Base-by-base conservation (phyloP, 2,797 vertebrate genomes). In the Mus minutoides region DNA sequence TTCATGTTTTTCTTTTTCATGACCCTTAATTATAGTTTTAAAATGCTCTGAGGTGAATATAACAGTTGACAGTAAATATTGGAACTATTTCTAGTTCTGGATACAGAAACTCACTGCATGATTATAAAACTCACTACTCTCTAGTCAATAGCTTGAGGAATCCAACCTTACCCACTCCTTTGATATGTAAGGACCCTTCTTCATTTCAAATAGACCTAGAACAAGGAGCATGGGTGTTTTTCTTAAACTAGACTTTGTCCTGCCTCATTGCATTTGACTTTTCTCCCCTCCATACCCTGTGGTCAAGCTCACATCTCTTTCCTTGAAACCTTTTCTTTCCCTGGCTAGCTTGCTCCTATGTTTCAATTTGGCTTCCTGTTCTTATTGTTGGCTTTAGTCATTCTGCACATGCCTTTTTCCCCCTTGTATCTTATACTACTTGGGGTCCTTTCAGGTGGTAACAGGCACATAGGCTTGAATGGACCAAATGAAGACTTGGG, bases 331-430 rank as follows among this genome's bases (percentile, higher is more conserved):
- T 85, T 73, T 58, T 90, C 46, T 88, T 84, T 31, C 75, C 49
- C 21, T n/a, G 56, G 29, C 9, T 84, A 83, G 54, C 29, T 80
- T 9, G 37, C 49, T 94, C 9, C 62, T 89, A 90, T 90, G 56
- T 6, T 94, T 17, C 89, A 21, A 46, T 17, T 60, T 21, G 46
- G 40, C 31, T 90, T 82, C 71, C 46, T 94, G n/a, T 34, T 92
- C 5, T 77, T 90, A 64, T 21, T 82, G 60, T 60, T 88, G 24
- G 29, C 69, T 82, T 91, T 71, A 87, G 54, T 88, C 22, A 80
- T 96, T 95, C 88, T 80, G 93, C 4, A 95, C 58, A 88, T 78
- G 76, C 40, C 58, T 79, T 49, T 88, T 86, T 37, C 56, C 46
- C 6, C 11, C 40, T 79, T 85, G 4, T 31, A 58, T 71, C 34